Percentiles rank a stretch among this genome's conserved stretches.
These are phyloP conservation scores for Mandrillus leucophaeus DNA, from an alignment of 2,113 vertebrate species.

Conservation along the genomic window DNA sequence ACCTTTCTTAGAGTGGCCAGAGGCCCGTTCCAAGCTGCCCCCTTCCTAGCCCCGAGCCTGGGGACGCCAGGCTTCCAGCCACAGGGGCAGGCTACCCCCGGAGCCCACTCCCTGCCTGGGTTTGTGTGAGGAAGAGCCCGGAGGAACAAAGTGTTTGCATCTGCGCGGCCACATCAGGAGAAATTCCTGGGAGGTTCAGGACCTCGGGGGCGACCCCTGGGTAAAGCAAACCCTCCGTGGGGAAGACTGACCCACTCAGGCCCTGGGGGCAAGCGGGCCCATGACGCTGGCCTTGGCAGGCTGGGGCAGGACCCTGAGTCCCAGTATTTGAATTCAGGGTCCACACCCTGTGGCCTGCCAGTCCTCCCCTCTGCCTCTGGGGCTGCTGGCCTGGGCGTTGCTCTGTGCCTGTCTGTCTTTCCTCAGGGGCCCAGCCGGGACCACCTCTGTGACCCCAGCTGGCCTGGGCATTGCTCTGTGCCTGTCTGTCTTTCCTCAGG, in stretches of 20 bases:
- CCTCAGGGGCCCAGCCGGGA: not conserved
- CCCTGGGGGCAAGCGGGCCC: too few species aligned
- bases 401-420: not conserved
- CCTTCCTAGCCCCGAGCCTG: not conserved
- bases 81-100: too few species aligned
- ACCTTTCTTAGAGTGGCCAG: not conserved
- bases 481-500: not conserved
- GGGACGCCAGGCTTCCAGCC: not conserved
- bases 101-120: not conserved
- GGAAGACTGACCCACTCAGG: not conserved
- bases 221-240: rapidly evolving
- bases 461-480: too few species aligned
- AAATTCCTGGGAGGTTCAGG: not conserved
- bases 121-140: not conserved
- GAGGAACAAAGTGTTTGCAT: not conserved
- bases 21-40: not conserved
- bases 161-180: not conserved
- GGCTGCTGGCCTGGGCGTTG: too few species aligned
- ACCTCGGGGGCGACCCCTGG: rapidly evolving
- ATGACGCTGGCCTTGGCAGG: not conserved
- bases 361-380: not conserved
- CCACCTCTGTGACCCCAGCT: not conserved
- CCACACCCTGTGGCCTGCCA: not conserved
- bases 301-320: too few species aligned
- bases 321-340: not conserved